phyloP scores from a whole-genome alignment of 2,888 invertebrate genomes.

The Heliothis peltigera region DNA sequence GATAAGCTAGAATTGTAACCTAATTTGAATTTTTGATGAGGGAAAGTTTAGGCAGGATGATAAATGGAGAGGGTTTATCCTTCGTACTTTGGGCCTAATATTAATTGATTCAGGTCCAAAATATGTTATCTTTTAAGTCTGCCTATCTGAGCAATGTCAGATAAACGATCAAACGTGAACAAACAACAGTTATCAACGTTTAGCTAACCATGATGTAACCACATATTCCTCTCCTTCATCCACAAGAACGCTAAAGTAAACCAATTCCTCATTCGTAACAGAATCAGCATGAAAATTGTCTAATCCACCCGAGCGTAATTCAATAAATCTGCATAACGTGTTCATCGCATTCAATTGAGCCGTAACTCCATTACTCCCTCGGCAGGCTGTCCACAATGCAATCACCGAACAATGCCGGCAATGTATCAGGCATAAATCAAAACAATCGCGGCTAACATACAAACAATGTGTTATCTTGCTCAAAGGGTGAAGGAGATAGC shows the following conservation, averaged over 20 bases:
- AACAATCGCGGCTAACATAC: conserved; percentile 39
- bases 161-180: too few relatives aligned
- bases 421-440: conserved; percentile 56
- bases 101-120: background rate
- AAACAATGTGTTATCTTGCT: conserved; percentile 59
- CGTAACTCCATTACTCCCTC: conserved; percentile 47
- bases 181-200: too few relatives aligned
- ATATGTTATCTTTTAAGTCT: background rate
- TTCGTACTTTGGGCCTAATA: too few relatives aligned
- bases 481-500: conserved; percentile 47
- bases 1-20: conserved; percentile 10
- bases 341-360: conserved; percentile 48
- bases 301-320: conserved; percentile 27
- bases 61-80: background rate
- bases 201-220: background rate
- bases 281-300: conserved; percentile 41
- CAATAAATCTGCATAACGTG: conserved; percentile 55
- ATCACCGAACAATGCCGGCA: conserved; percentile 52
- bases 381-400: conserved; percentile 30
- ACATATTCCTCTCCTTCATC: conserved; percentile 25
- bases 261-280: conserved; percentile 32
- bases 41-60: conserved; percentile 1
- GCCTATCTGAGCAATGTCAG: too few relatives aligned
- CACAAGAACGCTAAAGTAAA: conserved; percentile 26
- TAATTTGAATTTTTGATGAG: conserved; percentile 26